Percentiles rank a stretch among this genome's conserved stretches.
Evolutionary conservation across 2,888 invertebrate species (phyloP).

Genomic region (Anthoptus insignis): DNA sequence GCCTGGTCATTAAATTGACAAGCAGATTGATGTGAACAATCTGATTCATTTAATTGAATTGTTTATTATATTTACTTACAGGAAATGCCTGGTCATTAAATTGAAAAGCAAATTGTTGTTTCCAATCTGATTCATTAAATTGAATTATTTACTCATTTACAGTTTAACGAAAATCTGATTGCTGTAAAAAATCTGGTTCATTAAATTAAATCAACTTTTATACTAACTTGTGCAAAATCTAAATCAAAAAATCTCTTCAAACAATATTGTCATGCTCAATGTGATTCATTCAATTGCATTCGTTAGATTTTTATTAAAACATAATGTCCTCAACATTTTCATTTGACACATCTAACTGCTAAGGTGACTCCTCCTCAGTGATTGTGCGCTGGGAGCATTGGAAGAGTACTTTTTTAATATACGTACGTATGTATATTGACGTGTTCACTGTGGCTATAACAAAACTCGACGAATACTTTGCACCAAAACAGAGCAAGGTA

Average conservation of each 20-base stretch:
- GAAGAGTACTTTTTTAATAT: slow-evolving; percentile 40
- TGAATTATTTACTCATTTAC: background rate
- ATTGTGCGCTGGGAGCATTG: slow-evolving; percentile 39
- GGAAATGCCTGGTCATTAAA: slow-evolving; percentile 38
- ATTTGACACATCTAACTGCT: background rate
- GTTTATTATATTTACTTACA: background rate
- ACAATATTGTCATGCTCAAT: too few relatives aligned
- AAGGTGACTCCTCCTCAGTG: background rate
- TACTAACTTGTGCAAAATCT: too few relatives aligned
- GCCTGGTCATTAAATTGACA: background rate
- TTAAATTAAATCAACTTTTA: too few relatives aligned
- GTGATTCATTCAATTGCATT: too few relatives aligned
- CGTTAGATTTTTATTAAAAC: background rate
- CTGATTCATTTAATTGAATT: background rate
- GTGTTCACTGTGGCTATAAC: slow-evolving; percentile 20
- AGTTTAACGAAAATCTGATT: too few relatives aligned
- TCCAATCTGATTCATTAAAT: slow-evolving; percentile 23
- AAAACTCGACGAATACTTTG: slow-evolving; percentile 51
- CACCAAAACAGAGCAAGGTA: slow-evolving; percentile 50
- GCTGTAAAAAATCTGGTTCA: too few relatives aligned
- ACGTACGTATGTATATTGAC: slow-evolving; percentile 38
- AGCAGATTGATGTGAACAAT: background rate
- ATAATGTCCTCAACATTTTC: background rate
- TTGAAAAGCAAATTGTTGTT: slow-evolving; percentile 34
- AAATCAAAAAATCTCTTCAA: too few relatives aligned